phyloP scores from a whole-genome alignment of 2,113 vertebrate species.

The Takifugu flavidus region DNA sequence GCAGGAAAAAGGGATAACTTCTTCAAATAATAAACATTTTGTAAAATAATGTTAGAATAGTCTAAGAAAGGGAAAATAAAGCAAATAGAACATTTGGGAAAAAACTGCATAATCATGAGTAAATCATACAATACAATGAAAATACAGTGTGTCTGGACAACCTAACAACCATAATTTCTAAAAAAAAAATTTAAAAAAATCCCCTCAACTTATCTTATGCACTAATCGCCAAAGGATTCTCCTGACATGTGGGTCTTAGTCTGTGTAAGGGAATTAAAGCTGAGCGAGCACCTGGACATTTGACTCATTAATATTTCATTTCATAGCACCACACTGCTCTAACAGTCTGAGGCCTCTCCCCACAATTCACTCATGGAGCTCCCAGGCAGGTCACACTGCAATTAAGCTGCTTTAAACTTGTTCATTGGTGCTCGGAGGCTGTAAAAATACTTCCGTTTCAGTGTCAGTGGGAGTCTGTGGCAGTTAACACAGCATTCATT shows the following conservation, averaged over 20 bases:
- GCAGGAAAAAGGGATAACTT: background rate
- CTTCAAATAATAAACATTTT: background rate
- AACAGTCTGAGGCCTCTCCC: slow-evolving; percentile 49
- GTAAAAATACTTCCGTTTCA: slow-evolving; percentile 65
- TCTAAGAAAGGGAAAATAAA: no score
- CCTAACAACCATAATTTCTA: no score
- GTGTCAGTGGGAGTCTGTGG: slow-evolving; percentile 51
- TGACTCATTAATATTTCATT: slow-evolving; percentile 54
- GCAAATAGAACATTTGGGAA: no score
- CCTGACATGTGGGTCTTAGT: slow-evolving; percentile 37
- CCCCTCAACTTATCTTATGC: no score
- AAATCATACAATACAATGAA: no score
- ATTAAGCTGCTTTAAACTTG: slow-evolving; percentile 66
- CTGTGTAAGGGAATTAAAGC: slow-evolving; percentile 36
- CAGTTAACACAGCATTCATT: slow-evolving; percentile 48
- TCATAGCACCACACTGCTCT: slow-evolving; percentile 46
- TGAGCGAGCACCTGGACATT: slow-evolving; percentile 38
- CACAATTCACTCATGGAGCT: slow-evolving; percentile 42
- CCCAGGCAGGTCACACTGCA: slow-evolving; percentile 51
- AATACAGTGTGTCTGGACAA: no score
- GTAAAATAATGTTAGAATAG: no score
- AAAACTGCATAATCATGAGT: no score
- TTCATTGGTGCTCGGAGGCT: slow-evolving; percentile 59
- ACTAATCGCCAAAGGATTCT: background rate
- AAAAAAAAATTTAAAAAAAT: no score